Evolutionary conservation across 2,113 vertebrate species (phyloP).

Genomic region (Coptodon rendalli): DNA sequence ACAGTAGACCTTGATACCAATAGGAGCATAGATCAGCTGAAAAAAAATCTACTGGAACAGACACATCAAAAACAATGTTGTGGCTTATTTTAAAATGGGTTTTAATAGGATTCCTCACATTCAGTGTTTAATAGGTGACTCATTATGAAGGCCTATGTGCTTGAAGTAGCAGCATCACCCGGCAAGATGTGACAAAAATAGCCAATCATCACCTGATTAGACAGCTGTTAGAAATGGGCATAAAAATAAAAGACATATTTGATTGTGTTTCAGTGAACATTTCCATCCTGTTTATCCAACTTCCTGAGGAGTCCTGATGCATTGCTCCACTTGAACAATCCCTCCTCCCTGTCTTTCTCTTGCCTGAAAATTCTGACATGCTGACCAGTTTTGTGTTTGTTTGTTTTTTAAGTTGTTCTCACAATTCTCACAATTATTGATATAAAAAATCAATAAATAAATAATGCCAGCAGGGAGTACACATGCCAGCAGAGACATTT

Average conservation of each 20-base stretch:
- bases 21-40: not conserved
- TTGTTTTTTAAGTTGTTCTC: not conserved
- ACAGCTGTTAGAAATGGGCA: not conserved
- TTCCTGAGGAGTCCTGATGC: not conserved
- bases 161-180: not conserved
- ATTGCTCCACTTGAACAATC: not conserved
- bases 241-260: not conserved
- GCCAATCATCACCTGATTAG: not conserved
- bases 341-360: not conserved
- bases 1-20: not conserved
- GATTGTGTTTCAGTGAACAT: not conserved
- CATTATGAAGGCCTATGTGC: not conserved
- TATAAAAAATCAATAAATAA: slow-evolving; percentile 20
- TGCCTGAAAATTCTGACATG: not conserved
- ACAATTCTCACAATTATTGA: slow-evolving; percentile 12
- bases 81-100: not conserved
- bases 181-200: not conserved
- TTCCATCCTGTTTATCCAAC: not conserved
- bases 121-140: not conserved
- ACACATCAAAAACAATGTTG: not conserved
- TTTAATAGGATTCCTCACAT: not conserved
- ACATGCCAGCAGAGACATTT: slow-evolving; percentile 17
- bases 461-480: slow-evolving; percentile 30
- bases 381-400: not conserved
- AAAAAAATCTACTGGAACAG: not conserved